These are phyloP conservation scores for Nannobrachium achirus DNA, from an alignment of 2,113 vertebrate species.

Conservation along the genomic window DNA sequence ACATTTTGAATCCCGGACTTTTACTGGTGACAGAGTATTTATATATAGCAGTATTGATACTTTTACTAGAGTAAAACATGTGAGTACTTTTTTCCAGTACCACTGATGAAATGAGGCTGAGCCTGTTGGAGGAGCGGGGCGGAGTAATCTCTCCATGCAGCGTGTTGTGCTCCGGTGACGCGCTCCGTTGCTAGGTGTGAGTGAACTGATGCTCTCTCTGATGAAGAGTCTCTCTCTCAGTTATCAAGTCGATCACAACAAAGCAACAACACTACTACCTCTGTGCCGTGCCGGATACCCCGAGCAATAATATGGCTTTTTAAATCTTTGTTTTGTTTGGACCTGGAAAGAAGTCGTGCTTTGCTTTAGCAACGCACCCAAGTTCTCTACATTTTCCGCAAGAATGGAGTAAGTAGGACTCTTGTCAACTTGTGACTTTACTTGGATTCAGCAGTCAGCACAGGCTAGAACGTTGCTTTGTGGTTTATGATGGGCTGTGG, in stretches of 20 bases:
- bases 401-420: constrained; percentile 84
- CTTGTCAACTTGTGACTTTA: constrained; percentile 20
- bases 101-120: constrained; percentile 41
- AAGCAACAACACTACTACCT: constrained; percentile 65
- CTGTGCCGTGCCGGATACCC: constrained; percentile 62
- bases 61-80: too few species aligned
- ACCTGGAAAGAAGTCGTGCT: constrained; percentile 74
- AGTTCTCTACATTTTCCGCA: constrained; percentile 75
- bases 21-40: too few species aligned
- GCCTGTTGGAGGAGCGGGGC: constrained; percentile 52
- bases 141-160: constrained; percentile 63
- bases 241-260: constrained; percentile 80
- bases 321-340: constrained; percentile 64
- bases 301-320: constrained; percentile 78
- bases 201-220: constrained; percentile 76
- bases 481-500: neutral
- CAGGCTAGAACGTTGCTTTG: neutral
- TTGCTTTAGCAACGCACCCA: constrained; percentile 84
- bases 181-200: constrained; percentile 85
- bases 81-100: too few species aligned
- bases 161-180: constrained; percentile 69
- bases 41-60: too few species aligned
- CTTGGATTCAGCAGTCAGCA: neutral
- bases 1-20: too few species aligned
- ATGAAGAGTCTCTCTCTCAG: constrained; percentile 71